phyloP scores from a whole-genome alignment of 1,140 invertebrate genomes.

The Eubasilissa regina region DNA sequence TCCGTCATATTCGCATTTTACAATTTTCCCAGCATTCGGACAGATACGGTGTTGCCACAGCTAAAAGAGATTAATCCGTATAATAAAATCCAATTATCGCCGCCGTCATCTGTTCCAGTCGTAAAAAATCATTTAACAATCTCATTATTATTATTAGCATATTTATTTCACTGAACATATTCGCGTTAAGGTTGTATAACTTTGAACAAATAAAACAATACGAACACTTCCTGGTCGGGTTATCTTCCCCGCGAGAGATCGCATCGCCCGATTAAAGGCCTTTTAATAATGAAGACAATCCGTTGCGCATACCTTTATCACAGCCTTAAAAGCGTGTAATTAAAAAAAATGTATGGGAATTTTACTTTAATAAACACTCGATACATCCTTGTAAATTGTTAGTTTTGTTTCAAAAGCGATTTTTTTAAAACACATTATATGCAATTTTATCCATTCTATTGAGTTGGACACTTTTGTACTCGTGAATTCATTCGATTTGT shows the following conservation, averaged over 20 bases:
- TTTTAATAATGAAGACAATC: conserved; percentile 31
- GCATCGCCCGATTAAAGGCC: conserved; percentile 21
- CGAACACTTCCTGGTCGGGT: conserved; percentile 35
- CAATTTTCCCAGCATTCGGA: neutral
- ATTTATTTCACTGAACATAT: conserved; percentile 26
- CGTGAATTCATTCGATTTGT: too few species aligned
- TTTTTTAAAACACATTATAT: too few species aligned
- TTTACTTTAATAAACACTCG: conserved; percentile 4
- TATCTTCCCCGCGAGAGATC: conserved; percentile 19
- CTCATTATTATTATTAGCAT: conserved; percentile 37
- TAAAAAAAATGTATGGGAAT: conserved; percentile 29
- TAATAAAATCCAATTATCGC: conserved; percentile 35
- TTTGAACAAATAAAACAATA: conserved; percentile 38
- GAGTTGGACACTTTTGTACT: too few species aligned
- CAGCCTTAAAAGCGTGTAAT: conserved; percentile 29
- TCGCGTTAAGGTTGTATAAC: conserved; percentile 32
- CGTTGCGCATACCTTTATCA: conserved; percentile 18
- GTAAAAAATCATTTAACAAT: conserved; percentile 30
- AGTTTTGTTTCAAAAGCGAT: too few species aligned
- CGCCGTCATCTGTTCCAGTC: conserved; percentile 11
- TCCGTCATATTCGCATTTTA: too few species aligned
- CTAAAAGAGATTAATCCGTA: conserved; percentile 15
- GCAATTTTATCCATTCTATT: too few species aligned
- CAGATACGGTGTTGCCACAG: neutral
- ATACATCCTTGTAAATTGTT: neutral